These are phyloP conservation scores for Lontra canadensis DNA, from an alignment of 2,113 vertebrate species.

Conservation along the genomic window DNA sequence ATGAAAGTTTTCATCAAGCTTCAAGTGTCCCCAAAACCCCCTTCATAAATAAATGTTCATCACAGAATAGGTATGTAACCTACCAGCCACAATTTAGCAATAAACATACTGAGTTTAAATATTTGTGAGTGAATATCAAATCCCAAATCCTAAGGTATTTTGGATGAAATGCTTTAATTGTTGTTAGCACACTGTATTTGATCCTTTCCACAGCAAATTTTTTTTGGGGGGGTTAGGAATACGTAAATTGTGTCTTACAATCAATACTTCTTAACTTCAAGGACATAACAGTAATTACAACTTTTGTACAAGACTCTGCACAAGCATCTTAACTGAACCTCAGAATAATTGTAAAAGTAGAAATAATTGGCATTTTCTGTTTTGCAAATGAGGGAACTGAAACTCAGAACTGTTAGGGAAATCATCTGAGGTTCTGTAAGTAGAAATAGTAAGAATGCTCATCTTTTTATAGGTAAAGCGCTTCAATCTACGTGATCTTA, in stretches of 20 bases:
- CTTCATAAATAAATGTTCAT: constrained; percentile 15
- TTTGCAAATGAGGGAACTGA: background rate
- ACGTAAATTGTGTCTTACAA: background rate
- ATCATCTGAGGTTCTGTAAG: background rate
- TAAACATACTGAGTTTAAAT: constrained; percentile 23
- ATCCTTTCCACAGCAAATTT: background rate
- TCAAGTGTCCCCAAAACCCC: background rate
- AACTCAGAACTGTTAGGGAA: background rate
- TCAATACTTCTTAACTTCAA: background rate
- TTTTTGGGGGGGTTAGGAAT: background rate
- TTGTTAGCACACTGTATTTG: constrained; percentile 31
- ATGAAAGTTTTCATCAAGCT: constrained; percentile 26
- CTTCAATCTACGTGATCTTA: background rate
- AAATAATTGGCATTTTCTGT: constrained; percentile 20
- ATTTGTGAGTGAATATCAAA: constrained; percentile 35
- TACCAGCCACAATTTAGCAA: background rate
- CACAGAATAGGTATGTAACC: background rate
- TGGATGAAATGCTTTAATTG: background rate
- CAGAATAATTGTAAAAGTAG: constrained; percentile 36
- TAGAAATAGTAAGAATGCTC: background rate
- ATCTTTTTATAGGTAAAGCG: background rate
- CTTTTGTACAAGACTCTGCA: background rate
- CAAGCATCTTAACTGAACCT: background rate
- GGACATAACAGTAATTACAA: background rate
- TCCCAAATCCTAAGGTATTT: background rate